Conservation (phyloP, 2,888 invertebrate species). For the Teleogryllus oceanicus region DNA sequence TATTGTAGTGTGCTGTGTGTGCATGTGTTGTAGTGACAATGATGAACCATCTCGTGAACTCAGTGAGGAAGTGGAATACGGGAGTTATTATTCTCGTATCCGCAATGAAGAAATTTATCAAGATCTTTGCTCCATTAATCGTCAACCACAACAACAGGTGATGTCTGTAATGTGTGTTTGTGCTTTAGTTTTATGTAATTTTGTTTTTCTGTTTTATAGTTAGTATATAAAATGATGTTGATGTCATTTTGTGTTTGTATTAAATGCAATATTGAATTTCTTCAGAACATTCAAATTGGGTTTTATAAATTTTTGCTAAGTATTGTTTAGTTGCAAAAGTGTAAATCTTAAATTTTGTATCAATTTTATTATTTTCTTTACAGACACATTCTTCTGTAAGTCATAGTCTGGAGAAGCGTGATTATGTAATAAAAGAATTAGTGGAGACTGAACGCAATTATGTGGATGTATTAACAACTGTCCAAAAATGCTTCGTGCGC, state of each 20-base stretch:
- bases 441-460: constrained; percentile 97
- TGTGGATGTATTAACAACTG: constrained; percentile 84
- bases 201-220: neutral
- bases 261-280: no score
- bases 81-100: constrained; percentile 66
- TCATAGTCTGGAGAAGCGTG: constrained; percentile 70
- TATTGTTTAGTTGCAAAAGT: no score
- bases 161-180: constrained; percentile 20
- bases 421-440: constrained; percentile 88
- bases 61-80: constrained; percentile 56
- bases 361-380: neutral
- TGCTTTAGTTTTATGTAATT: neutral
- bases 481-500: constrained; percentile 73
- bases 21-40: constrained; percentile 44
- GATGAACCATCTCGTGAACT: constrained; percentile 43
- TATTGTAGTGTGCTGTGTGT: constrained; percentile 30
- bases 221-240: no score
- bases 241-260: no score
- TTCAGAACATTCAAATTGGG: no score
- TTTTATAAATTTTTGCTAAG: no score
- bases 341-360: neutral
- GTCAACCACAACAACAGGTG: constrained; percentile 57
- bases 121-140: constrained; percentile 77
- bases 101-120: constrained; percentile 92
- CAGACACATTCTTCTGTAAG: constrained; percentile 28